These are phyloP conservation scores for Agrilus cyanescens DNA, from an alignment of 2,888 invertebrate species.

Conservation along the genomic window DNA sequence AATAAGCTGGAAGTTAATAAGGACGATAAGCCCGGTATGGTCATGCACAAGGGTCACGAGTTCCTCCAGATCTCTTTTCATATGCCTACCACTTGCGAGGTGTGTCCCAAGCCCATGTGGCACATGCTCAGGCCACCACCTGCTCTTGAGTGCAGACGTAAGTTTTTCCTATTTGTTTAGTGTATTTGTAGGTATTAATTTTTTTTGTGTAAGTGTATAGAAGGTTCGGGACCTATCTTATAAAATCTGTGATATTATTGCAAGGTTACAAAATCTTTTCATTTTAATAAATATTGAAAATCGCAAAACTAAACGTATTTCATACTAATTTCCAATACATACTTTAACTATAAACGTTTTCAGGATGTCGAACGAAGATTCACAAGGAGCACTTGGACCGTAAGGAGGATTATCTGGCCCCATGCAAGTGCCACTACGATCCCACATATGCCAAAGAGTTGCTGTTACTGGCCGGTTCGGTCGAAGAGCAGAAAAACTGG, in stretches of 20 bases:
- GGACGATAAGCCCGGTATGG: conserved; percentile 48
- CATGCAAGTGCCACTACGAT: conserved; percentile 94
- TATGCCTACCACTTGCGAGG: conserved; percentile 96
- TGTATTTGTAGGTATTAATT: not conserved
- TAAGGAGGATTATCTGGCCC: conserved; percentile 76
- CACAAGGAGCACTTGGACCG: conserved; percentile 92
- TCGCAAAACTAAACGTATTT: too few species aligned
- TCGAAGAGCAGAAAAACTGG: conserved; percentile 88
- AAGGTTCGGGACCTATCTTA: too few species aligned
- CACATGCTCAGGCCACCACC: conserved; percentile 96
- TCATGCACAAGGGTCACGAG: conserved; percentile 86
- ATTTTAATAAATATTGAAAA: too few species aligned
- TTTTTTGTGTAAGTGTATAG: not conserved
- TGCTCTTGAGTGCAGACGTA: conserved; percentile 92
- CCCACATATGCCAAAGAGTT: conserved; percentile 89
- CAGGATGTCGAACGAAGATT: conserved; percentile 92
- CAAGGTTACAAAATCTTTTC: too few species aligned
- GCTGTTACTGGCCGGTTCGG: conserved; percentile 72
- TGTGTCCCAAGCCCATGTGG: conserved; percentile 94
- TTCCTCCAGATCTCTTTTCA: conserved; percentile 93
- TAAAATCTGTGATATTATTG: too few species aligned
- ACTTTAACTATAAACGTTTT: conserved; percentile 9
- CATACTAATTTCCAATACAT: too few species aligned
- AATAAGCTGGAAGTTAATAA: conserved; percentile 38
- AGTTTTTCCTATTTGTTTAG: conserved; percentile 28